Percentiles rank a stretch among this genome's conserved stretches.
phyloP scores from a whole-genome alignment of 2,888 invertebrate genomes.

The Allophyes oxyacanthae region DNA sequence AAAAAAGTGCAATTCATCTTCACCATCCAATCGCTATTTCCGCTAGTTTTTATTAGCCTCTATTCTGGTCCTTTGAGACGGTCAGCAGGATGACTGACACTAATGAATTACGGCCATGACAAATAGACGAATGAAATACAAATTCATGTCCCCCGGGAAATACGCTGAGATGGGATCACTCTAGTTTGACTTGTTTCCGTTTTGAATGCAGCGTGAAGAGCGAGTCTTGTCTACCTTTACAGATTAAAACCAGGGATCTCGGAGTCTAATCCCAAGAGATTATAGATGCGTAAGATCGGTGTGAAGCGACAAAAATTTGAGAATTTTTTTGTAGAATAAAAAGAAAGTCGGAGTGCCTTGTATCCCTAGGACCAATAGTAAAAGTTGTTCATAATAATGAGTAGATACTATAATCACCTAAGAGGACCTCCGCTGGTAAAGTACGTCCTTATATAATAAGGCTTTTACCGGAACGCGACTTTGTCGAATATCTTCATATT shows the following conservation, averaged over 20 bases:
- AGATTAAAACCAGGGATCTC: neutral
- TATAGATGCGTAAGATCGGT: constrained; percentile 35
- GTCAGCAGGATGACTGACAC: constrained; percentile 52
- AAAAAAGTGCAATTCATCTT: constrained; percentile 49
- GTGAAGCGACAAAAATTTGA: constrained; percentile 4
- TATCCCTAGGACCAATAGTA: too few species aligned
- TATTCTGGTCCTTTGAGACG: constrained; percentile 46
- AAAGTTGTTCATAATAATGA: too few species aligned
- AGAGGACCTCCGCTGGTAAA: too few species aligned
- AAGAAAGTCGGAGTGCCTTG: too few species aligned
- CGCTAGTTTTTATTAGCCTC: constrained; percentile 29
- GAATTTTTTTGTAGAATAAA: constrained; percentile 5
- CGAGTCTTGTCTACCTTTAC: constrained; percentile 27
- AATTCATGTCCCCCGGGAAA: constrained; percentile 58
- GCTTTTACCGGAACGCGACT: too few species aligned
- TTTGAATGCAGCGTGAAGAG: constrained; percentile 26
- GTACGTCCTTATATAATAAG: too few species aligned
- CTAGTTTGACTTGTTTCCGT: constrained; percentile 37
- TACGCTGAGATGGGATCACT: constrained; percentile 54
- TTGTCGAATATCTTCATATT: too few species aligned
- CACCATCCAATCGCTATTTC: constrained; percentile 34
- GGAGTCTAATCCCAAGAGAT: constrained; percentile 28
- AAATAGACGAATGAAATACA: constrained; percentile 61
- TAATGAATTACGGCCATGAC: constrained; percentile 58
- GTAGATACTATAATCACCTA: too few species aligned